These are phyloP conservation scores for Lepas anatifera DNA, from an alignment of 2,888 invertebrate species.

Conservation along the genomic window DNA sequence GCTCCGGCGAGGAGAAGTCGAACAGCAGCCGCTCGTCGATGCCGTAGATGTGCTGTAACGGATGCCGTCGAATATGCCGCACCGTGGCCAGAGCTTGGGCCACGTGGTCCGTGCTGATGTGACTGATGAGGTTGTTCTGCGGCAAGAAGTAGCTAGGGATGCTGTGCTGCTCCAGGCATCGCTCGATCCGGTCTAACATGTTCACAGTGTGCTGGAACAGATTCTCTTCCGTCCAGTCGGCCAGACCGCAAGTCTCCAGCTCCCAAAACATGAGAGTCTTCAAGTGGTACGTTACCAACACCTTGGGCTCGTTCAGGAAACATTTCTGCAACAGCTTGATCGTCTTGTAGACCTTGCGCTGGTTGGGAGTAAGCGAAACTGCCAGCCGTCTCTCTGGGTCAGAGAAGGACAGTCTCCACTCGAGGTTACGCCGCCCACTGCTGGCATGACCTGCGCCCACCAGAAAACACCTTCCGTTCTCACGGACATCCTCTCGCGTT, in stretches of 20 bases:
- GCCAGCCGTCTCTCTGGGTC: neutral
- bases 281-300: neutral
- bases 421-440: too few relatives aligned
- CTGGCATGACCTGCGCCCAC: too few relatives aligned
- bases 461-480: too few relatives aligned
- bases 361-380: neutral
- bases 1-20: neutral
- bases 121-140: neutral
- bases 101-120: neutral
- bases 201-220: neutral
- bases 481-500: neutral
- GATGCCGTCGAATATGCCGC: neutral
- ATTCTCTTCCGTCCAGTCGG: neutral
- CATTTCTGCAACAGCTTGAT: neutral
- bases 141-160: conserved; percentile 1
- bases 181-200: neutral
- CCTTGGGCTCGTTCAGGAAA: neutral
- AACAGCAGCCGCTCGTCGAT: neutral
- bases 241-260: neutral
- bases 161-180: neutral
- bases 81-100: neutral
- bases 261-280: conserved; percentile 5
- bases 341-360: neutral
- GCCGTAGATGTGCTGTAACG: neutral
- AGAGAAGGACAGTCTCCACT: too few relatives aligned